phyloP scores from a whole-genome alignment of 2,888 invertebrate genomes.

The Plusia festucae region DNA sequence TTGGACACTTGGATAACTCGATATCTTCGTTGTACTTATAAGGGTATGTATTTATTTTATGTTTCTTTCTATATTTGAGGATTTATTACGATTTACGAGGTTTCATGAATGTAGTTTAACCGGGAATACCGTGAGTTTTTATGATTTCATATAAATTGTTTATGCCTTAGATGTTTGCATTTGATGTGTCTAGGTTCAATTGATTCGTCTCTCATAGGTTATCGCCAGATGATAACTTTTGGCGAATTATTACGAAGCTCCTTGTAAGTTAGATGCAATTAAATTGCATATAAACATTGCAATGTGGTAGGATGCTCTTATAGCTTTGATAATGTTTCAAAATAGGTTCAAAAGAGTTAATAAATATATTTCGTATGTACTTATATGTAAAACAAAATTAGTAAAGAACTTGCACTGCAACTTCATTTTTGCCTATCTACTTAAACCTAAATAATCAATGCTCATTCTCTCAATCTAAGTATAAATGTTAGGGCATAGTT shows the following conservation, averaged over 20 bases:
- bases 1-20: constrained; percentile 82
- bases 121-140: constrained; percentile 31
- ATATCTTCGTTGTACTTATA: constrained; percentile 82
- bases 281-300: constrained; percentile 24
- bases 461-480: neutral
- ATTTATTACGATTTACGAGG: constrained; percentile 59
- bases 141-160: constrained; percentile 23
- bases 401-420: constrained; percentile 18
- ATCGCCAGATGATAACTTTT: constrained; percentile 81
- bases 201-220: constrained; percentile 70
- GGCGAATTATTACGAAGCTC: constrained; percentile 59
- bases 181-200: constrained; percentile 41
- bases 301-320: neutral
- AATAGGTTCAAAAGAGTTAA: constrained; percentile 17
- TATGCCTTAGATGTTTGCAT: constrained; percentile 27
- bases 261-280: constrained; percentile 26
- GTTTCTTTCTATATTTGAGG: constrained; percentile 75
- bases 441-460: neutral
- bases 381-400: constrained; percentile 20
- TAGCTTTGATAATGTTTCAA: constrained; percentile 14
- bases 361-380: constrained; percentile 11
- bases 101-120: constrained; percentile 35
- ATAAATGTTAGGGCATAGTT: neutral
- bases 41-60: constrained; percentile 85
- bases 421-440: constrained; percentile 22